Percentiles rank a stretch among this genome's conserved stretches.
These are phyloP conservation scores for Isotomurus palustris DNA, from an alignment of 2,888 invertebrate genomes.

Conservation along the genomic window DNA sequence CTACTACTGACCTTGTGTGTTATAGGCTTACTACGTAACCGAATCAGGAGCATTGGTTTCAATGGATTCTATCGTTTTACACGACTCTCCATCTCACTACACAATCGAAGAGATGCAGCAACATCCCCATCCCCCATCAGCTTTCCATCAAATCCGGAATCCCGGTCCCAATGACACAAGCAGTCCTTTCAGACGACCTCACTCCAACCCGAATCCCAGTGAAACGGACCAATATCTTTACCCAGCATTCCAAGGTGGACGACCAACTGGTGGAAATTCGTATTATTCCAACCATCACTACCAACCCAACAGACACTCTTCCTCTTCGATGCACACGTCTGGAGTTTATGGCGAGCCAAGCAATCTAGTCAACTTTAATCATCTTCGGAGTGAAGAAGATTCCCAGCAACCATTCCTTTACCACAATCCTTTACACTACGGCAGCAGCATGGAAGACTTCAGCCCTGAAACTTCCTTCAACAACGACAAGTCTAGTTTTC, in stretches of 20 bases:
- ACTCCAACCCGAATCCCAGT: conserved; percentile 17
- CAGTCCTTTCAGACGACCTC: conserved; percentile 14
- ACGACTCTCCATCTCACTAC: conserved; percentile 35
- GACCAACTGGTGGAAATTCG: not conserved
- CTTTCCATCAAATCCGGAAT: conserved; percentile 13
- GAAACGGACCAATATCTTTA: conserved; percentile 15
- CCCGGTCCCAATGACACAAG: not conserved
- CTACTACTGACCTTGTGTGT: not conserved
- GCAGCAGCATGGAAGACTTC: conserved; percentile 30
- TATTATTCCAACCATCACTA: too few relatives aligned
- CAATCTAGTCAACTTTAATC: not conserved
- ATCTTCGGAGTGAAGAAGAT: not conserved
- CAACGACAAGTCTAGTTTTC: conserved; percentile 16
- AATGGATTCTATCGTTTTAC: conserved; percentile 22
- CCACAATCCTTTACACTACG: conserved; percentile 32
- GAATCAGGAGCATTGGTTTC: conserved; percentile 27
- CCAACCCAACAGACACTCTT: too few relatives aligned
- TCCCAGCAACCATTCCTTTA: conserved; percentile 32
- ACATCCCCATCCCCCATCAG: conserved; percentile 36
- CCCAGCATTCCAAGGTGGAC: conserved; percentile 4
- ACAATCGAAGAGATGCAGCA: conserved; percentile 42
- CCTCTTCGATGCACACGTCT: too few relatives aligned
- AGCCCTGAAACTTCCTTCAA: conserved; percentile 29
- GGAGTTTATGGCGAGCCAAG: not conserved
- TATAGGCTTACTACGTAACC: conserved; percentile 33